Percentiles rank a stretch among this genome's conserved stretches.
phyloP scores from a whole-genome alignment of 2,797 vertebrate species.

The Meriones psammophilus region DNA sequence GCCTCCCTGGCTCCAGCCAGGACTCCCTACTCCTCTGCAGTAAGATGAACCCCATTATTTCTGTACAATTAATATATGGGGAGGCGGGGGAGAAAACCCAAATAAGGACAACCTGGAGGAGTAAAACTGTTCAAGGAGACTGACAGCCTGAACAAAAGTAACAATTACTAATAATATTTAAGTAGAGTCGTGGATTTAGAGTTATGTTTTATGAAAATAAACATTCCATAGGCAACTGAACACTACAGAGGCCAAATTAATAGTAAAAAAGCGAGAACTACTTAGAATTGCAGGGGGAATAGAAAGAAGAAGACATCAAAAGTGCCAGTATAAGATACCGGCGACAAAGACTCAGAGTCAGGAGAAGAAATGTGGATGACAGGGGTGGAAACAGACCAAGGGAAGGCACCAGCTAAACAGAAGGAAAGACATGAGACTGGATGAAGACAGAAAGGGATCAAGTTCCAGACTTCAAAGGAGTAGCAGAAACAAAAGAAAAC shows the following conservation, averaged over 20 bases:
- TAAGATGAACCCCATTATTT: not conserved
- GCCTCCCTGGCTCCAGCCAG: not conserved
- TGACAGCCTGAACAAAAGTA: not conserved
- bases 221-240: conserved; percentile 49
- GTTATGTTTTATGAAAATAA: conserved; percentile 24
- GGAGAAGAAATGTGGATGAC: not conserved
- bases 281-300: not conserved
- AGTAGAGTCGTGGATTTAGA: not conserved
- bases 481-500: not conserved
- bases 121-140: not conserved
- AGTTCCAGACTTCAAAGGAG: not conserved
- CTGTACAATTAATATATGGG: not conserved
- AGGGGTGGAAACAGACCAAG: not conserved
- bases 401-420: not conserved
- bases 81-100: not conserved
- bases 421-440: not conserved
- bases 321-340: not conserved
- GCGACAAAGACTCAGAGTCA: not conserved
- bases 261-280: conserved; percentile 17
- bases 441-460: not conserved
- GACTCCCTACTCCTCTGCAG: not conserved
- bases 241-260: conserved; percentile 30
- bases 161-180: not conserved
- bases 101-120: not conserved
- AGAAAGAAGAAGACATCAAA: not conserved